Percentiles rank a stretch among this genome's conserved stretches.
Evolutionary conservation across 2,888 invertebrate genomes (phyloP).

Genomic region (Apeira syringaria): DNA sequence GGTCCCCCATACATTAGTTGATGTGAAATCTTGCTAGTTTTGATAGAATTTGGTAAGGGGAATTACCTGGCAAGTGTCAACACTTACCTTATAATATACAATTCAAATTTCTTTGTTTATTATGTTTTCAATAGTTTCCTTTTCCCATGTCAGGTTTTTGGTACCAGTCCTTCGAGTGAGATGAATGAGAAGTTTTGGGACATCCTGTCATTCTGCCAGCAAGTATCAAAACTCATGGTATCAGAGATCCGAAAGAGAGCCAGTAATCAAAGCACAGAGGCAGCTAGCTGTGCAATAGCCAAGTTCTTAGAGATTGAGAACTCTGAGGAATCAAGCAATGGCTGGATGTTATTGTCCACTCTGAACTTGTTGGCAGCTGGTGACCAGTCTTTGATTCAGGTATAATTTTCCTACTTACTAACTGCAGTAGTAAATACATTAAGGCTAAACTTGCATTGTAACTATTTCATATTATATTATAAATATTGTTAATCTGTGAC

Average conservation of each 20-base stretch:
- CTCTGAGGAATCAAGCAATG: constrained; percentile 96
- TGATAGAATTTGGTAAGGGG: too few species aligned
- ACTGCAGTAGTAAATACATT: too few species aligned
- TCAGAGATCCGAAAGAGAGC: constrained; percentile 97
- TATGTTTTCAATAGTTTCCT: too few species aligned
- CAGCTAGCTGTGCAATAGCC: constrained; percentile 98
- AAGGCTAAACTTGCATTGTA: too few species aligned
- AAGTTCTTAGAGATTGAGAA: constrained; percentile 98
- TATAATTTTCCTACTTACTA: too few species aligned
- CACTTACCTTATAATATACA: too few species aligned
- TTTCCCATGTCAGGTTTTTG: constrained; percentile 89
- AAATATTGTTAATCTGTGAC: too few species aligned
- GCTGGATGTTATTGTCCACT: constrained; percentile 97
- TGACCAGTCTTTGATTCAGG: constrained; percentile 94
- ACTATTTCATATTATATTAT: too few species aligned
- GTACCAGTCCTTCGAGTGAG: constrained; percentile 95
- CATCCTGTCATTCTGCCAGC: constrained; percentile 96
- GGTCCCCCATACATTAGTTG: too few species aligned
- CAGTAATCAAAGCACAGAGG: constrained; percentile 97
- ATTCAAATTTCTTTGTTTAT: too few species aligned
- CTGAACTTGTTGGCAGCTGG: constrained; percentile 96
- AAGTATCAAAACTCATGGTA: constrained; percentile 98
- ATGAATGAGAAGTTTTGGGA: constrained; percentile 99
- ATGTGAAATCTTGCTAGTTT: too few species aligned
- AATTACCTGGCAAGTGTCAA: too few species aligned